Evolutionary conservation across 1,140 invertebrate genomes (phyloP).

Genomic region (Listronotus bonariensis): DNA sequence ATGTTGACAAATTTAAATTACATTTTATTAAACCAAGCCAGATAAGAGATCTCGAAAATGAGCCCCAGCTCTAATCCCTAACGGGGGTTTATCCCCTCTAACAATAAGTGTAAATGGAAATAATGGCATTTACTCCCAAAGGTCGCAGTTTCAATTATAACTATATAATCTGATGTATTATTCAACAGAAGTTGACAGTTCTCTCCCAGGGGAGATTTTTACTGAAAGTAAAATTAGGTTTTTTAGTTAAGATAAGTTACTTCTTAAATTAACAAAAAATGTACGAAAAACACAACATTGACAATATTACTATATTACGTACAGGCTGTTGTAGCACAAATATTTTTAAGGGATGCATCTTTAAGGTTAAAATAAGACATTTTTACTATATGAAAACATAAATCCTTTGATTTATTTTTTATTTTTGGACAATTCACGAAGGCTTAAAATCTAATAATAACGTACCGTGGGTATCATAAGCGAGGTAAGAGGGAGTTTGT

Average conservation of each 20-base stretch:
- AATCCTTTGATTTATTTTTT: too few relatives aligned
- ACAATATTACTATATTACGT: too few relatives aligned
- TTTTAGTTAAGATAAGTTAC: background rate
- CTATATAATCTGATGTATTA: slow-evolving; percentile 47
- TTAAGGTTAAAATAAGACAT: too few relatives aligned
- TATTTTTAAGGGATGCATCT: too few relatives aligned
- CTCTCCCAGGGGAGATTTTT: slow-evolving; percentile 21
- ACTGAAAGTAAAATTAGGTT: background rate
- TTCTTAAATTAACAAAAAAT: too few relatives aligned
- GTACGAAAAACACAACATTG: too few relatives aligned
- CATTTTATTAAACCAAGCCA: slow-evolving; percentile 24
- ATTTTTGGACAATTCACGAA: too few relatives aligned
- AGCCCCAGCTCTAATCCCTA: slow-evolving; percentile 15
- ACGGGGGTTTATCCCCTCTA: slow-evolving; percentile 14
- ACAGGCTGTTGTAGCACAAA: too few relatives aligned
- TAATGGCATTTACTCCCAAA: slow-evolving; percentile 32
- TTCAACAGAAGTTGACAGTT: slow-evolving; percentile 38
- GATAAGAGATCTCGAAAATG: slow-evolving; percentile 23
- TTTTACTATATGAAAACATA: too few relatives aligned
- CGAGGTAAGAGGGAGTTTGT: too few relatives aligned
- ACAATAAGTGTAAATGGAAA: slow-evolving; percentile 34
- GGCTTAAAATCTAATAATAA: too few relatives aligned
- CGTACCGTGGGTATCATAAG: too few relatives aligned
- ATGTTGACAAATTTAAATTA: slow-evolving; percentile 22
- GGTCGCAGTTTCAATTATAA: slow-evolving; percentile 48